phyloP scores from a whole-genome alignment of 2,888 invertebrate genomes.

The Rhodophaea formosa region DNA sequence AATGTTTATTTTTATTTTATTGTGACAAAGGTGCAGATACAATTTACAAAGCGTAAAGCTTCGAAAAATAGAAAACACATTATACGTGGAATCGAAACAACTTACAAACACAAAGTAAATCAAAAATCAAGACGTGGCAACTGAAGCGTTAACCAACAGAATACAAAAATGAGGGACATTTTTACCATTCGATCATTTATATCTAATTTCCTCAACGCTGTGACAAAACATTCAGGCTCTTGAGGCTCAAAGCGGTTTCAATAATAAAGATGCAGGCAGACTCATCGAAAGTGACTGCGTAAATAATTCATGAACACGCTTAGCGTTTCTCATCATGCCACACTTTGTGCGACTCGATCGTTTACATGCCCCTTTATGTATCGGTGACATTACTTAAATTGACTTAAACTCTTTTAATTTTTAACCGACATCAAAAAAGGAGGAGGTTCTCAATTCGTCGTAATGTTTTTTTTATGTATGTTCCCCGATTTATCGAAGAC shows the following conservation, averaged over 20 bases:
- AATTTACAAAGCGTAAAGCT: conserved; percentile 3
- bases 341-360: conserved; percentile 56
- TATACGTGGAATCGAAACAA: not conserved
- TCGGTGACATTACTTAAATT: conserved; percentile 38
- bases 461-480: too few relatives aligned
- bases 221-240: conserved; percentile 19
- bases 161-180: conserved; percentile 17
- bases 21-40: too few relatives aligned
- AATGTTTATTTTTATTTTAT: too few relatives aligned
- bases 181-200: conserved; percentile 27
- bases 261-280: conserved; percentile 58
- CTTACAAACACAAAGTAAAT: not conserved
- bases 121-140: not conserved
- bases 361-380: conserved; percentile 50
- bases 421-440: conserved; percentile 5
- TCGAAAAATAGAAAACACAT: conserved; percentile 4
- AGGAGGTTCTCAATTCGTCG: too few relatives aligned
- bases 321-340: conserved; percentile 54
- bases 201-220: conserved; percentile 25
- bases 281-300: conserved; percentile 58
- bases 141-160: conserved; percentile 12
- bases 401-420: conserved; percentile 34
- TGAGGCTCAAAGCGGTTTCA: conserved; percentile 32
- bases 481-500: too few relatives aligned
- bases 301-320: conserved; percentile 73